Evolutionary conservation across 2,113 vertebrate species (phyloP).

Genomic region (Lepisosteus osseus): DNA sequence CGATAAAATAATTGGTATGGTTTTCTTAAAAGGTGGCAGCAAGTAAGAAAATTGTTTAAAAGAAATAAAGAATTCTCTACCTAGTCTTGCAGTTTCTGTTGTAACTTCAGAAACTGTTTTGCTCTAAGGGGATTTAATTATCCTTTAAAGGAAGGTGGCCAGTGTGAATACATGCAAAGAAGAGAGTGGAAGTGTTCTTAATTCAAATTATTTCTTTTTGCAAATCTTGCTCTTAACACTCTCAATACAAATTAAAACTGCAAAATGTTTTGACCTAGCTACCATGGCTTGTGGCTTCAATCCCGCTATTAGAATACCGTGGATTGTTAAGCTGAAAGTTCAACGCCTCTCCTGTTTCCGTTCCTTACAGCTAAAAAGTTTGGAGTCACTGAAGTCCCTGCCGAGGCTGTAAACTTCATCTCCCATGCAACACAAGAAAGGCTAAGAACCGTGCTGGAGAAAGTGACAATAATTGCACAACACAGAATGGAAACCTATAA

Average conservation of each 20-base stretch:
- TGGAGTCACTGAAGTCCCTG: conserved; percentile 76
- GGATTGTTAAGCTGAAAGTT: neutral
- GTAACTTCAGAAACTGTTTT: conserved; percentile 47
- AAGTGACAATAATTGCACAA: conserved; percentile 78
- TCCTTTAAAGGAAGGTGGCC: conserved; percentile 46
- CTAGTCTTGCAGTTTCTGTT: conserved; percentile 48
- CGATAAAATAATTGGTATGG: conserved; percentile 71
- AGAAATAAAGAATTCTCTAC: conserved; percentile 47
- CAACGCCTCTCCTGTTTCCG: conserved; percentile 18
- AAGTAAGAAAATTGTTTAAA: conserved; percentile 34
- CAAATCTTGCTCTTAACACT: neutral
- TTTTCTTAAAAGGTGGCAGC: conserved; percentile 65
- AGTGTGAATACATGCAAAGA: conserved; percentile 23
- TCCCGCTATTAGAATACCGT: neutral
- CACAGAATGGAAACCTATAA: conserved; percentile 78
- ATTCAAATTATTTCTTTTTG: conserved; percentile 13
- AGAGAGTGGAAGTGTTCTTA: neutral
- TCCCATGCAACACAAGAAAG: conserved; percentile 77
- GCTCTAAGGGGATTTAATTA: conserved; percentile 62
- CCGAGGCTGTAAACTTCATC: conserved; percentile 80
- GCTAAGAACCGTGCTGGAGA: conserved; percentile 76
- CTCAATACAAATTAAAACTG: neutral
- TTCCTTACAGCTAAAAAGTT: conserved; percentile 71
- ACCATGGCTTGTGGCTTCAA: neutral
- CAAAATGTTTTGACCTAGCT: conserved; percentile 12